A percentile compares a stretch with the other conserved stretches of the same genome.
Evolutionary conservation across 2,797 vertebrate species (phyloP).

Genomic region (Paedocypris micromegethes): DNA sequence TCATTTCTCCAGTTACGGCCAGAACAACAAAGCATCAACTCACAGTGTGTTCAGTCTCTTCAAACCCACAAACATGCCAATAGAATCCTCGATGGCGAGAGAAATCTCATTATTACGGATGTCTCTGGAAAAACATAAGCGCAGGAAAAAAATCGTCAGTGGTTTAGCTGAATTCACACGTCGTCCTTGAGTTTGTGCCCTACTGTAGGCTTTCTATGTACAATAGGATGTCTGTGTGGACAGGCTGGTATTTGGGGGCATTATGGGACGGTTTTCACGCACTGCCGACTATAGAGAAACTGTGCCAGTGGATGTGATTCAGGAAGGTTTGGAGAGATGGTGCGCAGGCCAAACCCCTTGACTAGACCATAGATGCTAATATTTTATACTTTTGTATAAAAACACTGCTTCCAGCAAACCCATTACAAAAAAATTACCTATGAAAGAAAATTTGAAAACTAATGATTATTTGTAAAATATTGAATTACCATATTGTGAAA

Average conservation of each 20-base stretch:
- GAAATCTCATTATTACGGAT: conserved; percentile 93
- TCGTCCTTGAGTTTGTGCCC: neutral
- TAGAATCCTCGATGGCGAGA: conserved; percentile 94
- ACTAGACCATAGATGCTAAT: no score
- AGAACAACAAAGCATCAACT: conserved; percentile 50
- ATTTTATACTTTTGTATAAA: no score
- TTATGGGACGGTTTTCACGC: conserved; percentile 16
- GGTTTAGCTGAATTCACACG: conserved; percentile 20
- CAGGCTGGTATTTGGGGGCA: conserved; percentile 10
- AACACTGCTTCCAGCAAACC: no score
- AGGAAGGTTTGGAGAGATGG: neutral
- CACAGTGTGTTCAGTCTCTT: conserved; percentile 86
- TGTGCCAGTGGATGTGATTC: conserved; percentile 1
- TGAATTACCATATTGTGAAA: no score
- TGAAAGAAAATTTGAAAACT: no score
- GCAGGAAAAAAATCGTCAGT: conserved; percentile 9
- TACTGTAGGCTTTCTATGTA: neutral
- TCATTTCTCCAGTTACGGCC: conserved; percentile 54
- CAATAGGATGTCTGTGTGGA: conserved; percentile 6
- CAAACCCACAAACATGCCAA: conserved; percentile 86
- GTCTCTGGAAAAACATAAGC: conserved; percentile 70
- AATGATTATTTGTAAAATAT: no score
- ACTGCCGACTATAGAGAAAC: conserved; percentile 9
- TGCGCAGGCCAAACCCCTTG: no score
- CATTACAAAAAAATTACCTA: no score